Evolutionary conservation across 1,140 invertebrate species (phyloP), one percentile per base, ranked within the genome.

Genomic region (Melipona quadrifasciata): DNA sequence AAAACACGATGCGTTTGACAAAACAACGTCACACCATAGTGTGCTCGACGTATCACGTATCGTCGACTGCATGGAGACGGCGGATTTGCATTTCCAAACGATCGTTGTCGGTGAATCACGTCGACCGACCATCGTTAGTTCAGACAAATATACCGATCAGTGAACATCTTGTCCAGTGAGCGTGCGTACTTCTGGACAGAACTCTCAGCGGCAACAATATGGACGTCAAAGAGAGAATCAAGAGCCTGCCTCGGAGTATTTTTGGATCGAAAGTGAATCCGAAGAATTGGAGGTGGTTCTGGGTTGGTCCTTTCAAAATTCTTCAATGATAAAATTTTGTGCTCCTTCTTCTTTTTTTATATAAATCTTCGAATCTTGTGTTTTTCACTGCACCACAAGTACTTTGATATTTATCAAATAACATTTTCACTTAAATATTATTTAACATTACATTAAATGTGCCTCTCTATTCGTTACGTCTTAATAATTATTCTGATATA

Each of bases 261-360:
- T 65, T 85, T 34, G 92, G 91, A 19, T 92, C 91, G 92, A 92
- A 90, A 76, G 67, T 92, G 53, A 86, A 90, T 34, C 84, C 88
- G 24, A 92, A 87, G 76, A 88, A 90, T 21, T 93, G 92, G 92
- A 93, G 77, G 51, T 89, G 88, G 86, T 87, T 87, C n/a, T 79
- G 75, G 90, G 92, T 93, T 86, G 72, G 91, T 92, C 51, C 1
- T 11, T 31, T 21, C 39, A 47, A 47, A 21, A 27, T 71, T 61
- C 24, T n/a, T 65, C 0, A 31, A 65, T 6, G 27, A 27, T 47
- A 0, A 47, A 47, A 8, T 65, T 17, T 65, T n/a, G 21, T 51
- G 1, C 14, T 39, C 12, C 14, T 10, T 31, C 21, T n/a, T 1
- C 21, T 10, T 3, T 21, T 27, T 21, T 47, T 17, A 17, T n/a